Evolutionary conservation across 2,888 invertebrate species (phyloP).

Genomic region (Mimumesa dahlbomi): DNA sequence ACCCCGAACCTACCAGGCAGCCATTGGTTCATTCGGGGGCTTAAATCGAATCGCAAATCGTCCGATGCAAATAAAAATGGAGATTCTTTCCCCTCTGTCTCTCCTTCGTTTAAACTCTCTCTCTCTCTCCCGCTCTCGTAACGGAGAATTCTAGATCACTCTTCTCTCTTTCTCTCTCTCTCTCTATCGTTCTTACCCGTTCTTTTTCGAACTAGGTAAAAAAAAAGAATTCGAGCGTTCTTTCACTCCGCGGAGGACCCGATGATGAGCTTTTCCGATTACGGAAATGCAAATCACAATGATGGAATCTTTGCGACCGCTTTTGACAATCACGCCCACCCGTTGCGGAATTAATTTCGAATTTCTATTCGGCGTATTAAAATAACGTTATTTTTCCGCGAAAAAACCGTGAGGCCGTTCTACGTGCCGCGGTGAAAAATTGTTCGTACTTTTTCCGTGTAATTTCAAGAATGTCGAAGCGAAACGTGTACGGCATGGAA

Average conservation of each 20-base stretch:
- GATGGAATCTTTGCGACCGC: constrained; percentile 1
- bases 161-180: not conserved
- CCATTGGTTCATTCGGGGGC: constrained; percentile 46
- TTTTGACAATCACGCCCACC: too few relatives aligned
- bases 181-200: constrained; percentile 10
- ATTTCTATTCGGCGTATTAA: not conserved
- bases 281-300: constrained; percentile 5
- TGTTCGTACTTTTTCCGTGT: too few relatives aligned
- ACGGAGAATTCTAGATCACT: too few relatives aligned
- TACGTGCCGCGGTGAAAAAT: too few relatives aligned
- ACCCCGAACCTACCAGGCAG: constrained; percentile 20
- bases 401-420: too few relatives aligned
- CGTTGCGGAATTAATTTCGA: not conserved
- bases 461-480: not conserved
- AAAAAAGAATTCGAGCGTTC: constrained; percentile 23
- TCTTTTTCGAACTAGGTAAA: constrained; percentile 38
- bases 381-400: too few relatives aligned
- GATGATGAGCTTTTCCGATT: constrained; percentile 24
- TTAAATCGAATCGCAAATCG: constrained; percentile 70
- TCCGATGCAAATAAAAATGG: constrained; percentile 70
- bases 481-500: too few relatives aligned
- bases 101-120: constrained; percentile 6
- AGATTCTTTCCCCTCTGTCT: constrained; percentile 51
- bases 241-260: constrained; percentile 13
- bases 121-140: not conserved